Base-by-base conservation (phyloP, 2,797 vertebrate species). In the Sebastes wilsoni region DNA sequence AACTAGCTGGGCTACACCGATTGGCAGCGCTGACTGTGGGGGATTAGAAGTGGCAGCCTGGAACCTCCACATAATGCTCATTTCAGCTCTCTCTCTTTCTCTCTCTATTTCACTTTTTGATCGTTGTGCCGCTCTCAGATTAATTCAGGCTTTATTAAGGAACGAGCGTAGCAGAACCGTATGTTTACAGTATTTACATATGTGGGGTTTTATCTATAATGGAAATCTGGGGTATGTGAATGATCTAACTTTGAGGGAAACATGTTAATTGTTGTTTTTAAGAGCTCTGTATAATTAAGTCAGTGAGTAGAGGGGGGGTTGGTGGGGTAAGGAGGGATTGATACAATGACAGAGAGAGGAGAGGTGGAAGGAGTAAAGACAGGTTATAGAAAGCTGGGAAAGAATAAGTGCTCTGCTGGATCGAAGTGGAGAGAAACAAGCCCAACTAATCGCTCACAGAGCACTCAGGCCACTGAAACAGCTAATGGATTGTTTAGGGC, bases 11-110 rank as follows among this genome's bases (percentile, higher is more conserved):
- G 52, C 67, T 42, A 22, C 3, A 46, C 72, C 78, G 72, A 88
- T 72, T 80, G 85, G 78, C 87, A 80, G 79, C 25, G 16, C 77
- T 72, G 66, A 90, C 71, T 58, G 75, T 64, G 23, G 82, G 71
- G 60, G 72, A 91, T 82, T 88, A 79, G 60, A 85, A 85, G 81
- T 72, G 77, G 67, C 74, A 77, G 70, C 60, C 52, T 78, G 74
- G 55, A 89, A 81, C 70, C 74, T 79, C 74, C 16, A 58, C 66
- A n/a, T 54, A 81, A 79, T 46, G 74, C 70, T 83, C 60, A 79
- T 82, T 83, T 78, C 75, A 61, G 54, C 66, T 71, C 62, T 60
- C 25, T 30, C 28, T 30, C 52, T 52, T 60, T 88, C 34, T 73
- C 60, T 77, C 64, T 83, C 42, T 25, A 62, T 75, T 76, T 65